Base-by-base conservation (phyloP, 1,140 invertebrate species). In the Zaprionus kolodkinae region DNA sequence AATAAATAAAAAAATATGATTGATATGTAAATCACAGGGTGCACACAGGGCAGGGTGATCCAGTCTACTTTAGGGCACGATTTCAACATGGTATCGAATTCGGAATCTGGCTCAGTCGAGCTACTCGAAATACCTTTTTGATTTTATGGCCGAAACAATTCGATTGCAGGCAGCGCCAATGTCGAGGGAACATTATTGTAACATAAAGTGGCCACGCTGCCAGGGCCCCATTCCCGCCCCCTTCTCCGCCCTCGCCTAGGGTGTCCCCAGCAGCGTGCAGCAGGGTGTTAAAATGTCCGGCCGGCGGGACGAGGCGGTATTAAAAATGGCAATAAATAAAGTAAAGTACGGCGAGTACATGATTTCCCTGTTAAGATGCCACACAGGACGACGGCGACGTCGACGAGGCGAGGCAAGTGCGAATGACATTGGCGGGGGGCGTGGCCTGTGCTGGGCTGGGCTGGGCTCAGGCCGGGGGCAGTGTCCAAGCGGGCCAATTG, bases 261-360 rank as follows among this genome's bases (percentile, higher is more conserved):
- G 48, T 48, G 66, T 61, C 38, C 54, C 71, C 55, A 55, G 61
- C 66, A 72, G 79, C 84, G 84, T 30, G 27, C 55, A 55, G 61
- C 66, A 72, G 79, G 83, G 84, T 81, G 84, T 89, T 87, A 87
- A 88, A 87, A 79, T 87, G 85, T 87, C 84, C 84, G 63, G 80
- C 84, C 68, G 73, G 64, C 81, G 65, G 75, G 72, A 70, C 65
- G 74, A 79, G 65, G 71, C 84, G 78, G 87, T 91, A 92, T 92
- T 92, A 92, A 92, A 92, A 92, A 91, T 86, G 81, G 87, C 91
- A 82, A 92, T 92, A 92, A 92, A 92, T 92, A 92, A 92, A 92
- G 88, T 92, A 86, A 92, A 92, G 84, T 91, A 91, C 84, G 82
- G 73, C 88, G 83, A 91, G 84, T 92, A 92, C 91, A 92, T 92